Conservation (phyloP, 2,113 vertebrate species). For the Poecile atricapillus region DNA sequence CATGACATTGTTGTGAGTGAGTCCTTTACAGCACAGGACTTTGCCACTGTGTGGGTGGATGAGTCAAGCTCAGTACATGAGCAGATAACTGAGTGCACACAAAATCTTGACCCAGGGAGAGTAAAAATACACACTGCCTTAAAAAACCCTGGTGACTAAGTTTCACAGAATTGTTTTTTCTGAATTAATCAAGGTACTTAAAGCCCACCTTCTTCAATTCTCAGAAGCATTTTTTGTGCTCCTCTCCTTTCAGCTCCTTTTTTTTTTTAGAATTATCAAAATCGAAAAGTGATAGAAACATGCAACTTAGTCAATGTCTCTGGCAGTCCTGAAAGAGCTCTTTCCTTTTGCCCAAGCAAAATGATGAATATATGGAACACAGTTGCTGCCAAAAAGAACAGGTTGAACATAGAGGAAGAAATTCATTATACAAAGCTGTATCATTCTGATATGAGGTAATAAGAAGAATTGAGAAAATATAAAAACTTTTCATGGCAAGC, state of each 20-base stretch:
- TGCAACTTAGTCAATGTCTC: not conserved
- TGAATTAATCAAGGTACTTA: not conserved
- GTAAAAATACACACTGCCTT: not conserved
- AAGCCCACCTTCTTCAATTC: not conserved
- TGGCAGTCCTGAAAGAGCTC: not conserved
- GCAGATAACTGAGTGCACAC: not conserved
- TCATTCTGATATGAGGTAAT: accelerated
- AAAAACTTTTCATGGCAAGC: not conserved
- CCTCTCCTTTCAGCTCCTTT: not conserved
- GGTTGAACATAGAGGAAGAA: not conserved
- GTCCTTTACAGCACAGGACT: not conserved
- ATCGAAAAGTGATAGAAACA: not conserved
- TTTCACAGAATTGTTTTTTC: not conserved
- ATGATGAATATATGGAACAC: not conserved
- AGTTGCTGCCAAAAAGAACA: not conserved
- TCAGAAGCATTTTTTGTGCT: not conserved
- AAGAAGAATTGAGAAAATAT: not conserved
- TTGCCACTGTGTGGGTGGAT: not conserved
- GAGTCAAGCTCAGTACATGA: not conserved
- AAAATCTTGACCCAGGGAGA: not conserved
- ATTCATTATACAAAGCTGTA: not conserved
- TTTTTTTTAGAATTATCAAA: not conserved
- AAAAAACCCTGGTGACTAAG: not conserved
- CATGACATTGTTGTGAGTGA: not conserved
- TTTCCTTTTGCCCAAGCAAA: not conserved